Evolutionary conservation across 2,797 vertebrate genomes (phyloP).

Genomic region (Scolopax rusticola): DNA sequence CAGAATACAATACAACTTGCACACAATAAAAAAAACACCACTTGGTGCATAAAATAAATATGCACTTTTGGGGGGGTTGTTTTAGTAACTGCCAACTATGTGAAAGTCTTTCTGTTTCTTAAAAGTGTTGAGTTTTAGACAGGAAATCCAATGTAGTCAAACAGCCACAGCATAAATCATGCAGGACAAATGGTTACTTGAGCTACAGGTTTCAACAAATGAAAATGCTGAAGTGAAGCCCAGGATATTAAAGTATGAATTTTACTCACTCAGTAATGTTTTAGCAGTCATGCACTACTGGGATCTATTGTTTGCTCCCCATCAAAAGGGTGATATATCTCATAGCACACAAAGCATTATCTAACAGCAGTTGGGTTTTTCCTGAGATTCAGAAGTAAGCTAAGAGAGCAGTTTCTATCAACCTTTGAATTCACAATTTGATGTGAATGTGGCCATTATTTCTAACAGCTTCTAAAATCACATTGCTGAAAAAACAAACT

Average conservation of each 20-base stretch:
- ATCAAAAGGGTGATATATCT: slow-evolving; percentile 41
- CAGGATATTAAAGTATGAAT: slow-evolving; percentile 23
- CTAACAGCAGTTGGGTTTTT: slow-evolving; percentile 53
- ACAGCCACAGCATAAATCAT: not conserved
- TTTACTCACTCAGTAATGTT: slow-evolving; percentile 68
- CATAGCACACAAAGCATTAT: slow-evolving; percentile 45
- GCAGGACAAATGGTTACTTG: not conserved
- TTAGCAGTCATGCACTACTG: slow-evolving; percentile 46
- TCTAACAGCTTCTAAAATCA: slow-evolving; percentile 49
- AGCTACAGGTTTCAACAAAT: slow-evolving; percentile 44
- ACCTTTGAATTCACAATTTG: slow-evolving; percentile 56
- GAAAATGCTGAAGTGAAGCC: slow-evolving; percentile 43
- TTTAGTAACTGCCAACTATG: not conserved
- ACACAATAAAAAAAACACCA: not conserved
- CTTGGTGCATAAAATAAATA: not conserved
- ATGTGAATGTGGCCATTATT: slow-evolving; percentile 38
- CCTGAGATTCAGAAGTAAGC: slow-evolving; percentile 55
- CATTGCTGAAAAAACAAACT: not conserved
- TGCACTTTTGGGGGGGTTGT: not conserved
- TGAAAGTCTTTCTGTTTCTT: not conserved
- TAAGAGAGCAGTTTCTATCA: slow-evolving; percentile 56
- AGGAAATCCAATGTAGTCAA: not conserved
- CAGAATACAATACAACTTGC: not conserved
- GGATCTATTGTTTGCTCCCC: slow-evolving; percentile 52
- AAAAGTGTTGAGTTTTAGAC: not conserved